These are phyloP conservation scores for Uropetala carovei DNA, from an alignment of 2,888 invertebrate species.

Conservation along the genomic window DNA sequence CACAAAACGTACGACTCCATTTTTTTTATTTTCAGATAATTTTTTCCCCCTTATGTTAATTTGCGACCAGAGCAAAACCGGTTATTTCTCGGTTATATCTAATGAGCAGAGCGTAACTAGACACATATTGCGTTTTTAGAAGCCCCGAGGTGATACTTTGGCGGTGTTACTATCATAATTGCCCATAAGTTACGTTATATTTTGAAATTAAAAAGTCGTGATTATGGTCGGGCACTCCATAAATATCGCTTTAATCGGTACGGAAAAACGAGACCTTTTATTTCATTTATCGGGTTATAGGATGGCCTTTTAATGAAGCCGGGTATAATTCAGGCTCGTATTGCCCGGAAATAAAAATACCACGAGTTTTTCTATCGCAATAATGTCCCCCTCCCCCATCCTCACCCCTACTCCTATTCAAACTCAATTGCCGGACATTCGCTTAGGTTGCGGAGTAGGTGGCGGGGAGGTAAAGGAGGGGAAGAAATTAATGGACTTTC, in stretches of 20 bases:
- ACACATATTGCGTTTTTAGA: not conserved
- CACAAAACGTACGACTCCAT: not conserved
- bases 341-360: not conserved
- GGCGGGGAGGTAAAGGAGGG: not conserved
- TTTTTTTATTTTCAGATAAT: not conserved
- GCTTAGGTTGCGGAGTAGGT: not conserved
- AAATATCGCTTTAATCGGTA: constrained; percentile 51
- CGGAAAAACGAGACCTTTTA: constrained; percentile 9
- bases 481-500: not conserved
- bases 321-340: constrained; percentile 48
- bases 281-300: constrained; percentile 42
- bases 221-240: constrained; percentile 1
- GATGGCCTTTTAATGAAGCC: constrained; percentile 38
- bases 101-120: not conserved
- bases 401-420: too few relatives aligned
- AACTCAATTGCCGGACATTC: not conserved
- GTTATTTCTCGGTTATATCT: constrained; percentile 5
- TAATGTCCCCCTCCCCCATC: not conserved
- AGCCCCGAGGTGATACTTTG: not conserved
- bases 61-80: not conserved
- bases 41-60: not conserved
- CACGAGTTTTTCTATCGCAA: constrained; percentile 1
- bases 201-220: constrained; percentile 26
- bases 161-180: constrained; percentile 26
- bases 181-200: constrained; percentile 27